phyloP scores from a whole-genome alignment of 2,113 vertebrate genomes.

The Probosciger aterrimus region DNA sequence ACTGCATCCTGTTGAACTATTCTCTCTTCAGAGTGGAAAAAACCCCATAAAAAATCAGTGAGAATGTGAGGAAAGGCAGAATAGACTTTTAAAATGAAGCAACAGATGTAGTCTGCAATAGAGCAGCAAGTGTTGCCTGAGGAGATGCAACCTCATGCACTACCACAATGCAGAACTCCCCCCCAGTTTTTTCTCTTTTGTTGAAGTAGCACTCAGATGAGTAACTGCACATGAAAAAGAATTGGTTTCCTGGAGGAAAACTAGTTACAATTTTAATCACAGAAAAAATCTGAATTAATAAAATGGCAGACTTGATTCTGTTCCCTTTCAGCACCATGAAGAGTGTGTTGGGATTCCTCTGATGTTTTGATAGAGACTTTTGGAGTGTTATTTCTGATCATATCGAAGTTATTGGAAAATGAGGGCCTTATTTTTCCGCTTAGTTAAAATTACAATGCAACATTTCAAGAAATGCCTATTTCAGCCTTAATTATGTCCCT shows the following conservation, averaged over 20 bases:
- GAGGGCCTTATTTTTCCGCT: background rate
- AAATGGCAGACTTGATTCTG: background rate
- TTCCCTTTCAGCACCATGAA: background rate
- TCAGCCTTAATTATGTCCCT: background rate
- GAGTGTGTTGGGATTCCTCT: background rate
- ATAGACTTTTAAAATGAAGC: background rate
- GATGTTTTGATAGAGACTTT: background rate
- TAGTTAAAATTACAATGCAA: background rate
- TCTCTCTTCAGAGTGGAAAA: background rate
- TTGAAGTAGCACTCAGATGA: background rate
- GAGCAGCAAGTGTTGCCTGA: fast-evolving
- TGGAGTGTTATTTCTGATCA: background rate
- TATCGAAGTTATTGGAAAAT: background rate
- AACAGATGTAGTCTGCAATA: background rate
- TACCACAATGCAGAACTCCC: background rate
- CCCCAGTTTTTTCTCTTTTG: background rate
- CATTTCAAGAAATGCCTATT: background rate
- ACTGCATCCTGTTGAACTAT: background rate
- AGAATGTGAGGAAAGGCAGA: background rate
- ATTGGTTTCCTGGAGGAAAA: slow-evolving; percentile 9
- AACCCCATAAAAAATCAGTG: background rate
- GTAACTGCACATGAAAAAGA: background rate
- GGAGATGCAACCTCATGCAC: background rate
- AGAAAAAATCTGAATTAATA: background rate
- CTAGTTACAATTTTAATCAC: background rate